Evolutionary conservation across 1,140 invertebrate genomes (phyloP), one percentile per base, ranked within the genome.

Genomic region (Drosophila kepulauana): DNA sequence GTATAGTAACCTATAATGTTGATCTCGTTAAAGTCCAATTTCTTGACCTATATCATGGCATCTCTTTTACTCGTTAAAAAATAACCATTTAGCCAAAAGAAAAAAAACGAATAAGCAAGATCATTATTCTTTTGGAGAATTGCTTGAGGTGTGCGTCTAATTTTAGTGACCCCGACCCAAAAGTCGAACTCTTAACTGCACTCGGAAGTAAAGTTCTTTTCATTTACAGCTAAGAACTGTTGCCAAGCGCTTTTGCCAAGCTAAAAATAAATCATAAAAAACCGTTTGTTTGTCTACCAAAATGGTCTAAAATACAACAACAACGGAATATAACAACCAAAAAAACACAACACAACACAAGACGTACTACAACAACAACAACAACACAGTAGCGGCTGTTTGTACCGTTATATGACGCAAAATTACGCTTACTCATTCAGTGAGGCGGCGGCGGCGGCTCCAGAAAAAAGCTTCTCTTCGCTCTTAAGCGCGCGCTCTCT

Each of bases 351-450:
- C 35, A 54, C 33, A 38, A 54, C 41, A 41, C 16, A 15, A 25
- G 20, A 25, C 20, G 38, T n/a, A 33, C 48, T 52, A 49, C 61
- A 58, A 48, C 54, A 66, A 28, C 51, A 48, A 54, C 46, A 59
- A 20, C 67, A 85, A 87, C 84, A 80, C 84, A 87, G 74, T 84
- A 87, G 85, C 84, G 73, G 78, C 84, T 75, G 80, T 64, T 78
- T 80, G 41, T 88, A 81, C 84, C 84, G 85, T 88, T 88, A 88
- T 81, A 85, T 88, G 84, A 88, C 84, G 84, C 84, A 88, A 88
- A 88, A 88, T 88, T 88, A 88, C 85, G 84, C 84, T 88, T 88
- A 88, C 85, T 88, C 85, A 88, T 88, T 89, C 85, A 58, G 49
- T 65, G 61, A 86, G 82, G 79, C 67, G 61, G 16, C 58, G 64